phyloP scores from a whole-genome alignment of 2,113 vertebrate genomes.

The Lepus timidus region DNA sequence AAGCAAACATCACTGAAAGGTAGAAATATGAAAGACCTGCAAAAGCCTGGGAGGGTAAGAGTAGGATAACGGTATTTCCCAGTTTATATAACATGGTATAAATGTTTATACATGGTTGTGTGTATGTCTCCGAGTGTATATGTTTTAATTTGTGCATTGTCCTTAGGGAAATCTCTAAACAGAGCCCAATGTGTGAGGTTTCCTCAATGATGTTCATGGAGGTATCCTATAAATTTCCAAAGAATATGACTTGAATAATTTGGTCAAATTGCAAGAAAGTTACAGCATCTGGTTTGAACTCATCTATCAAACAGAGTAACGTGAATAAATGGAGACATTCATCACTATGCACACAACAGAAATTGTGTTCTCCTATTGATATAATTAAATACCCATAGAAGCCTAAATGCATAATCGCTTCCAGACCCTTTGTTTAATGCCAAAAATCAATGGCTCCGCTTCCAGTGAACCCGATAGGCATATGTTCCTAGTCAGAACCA shows the following conservation, averaged over 20 bases:
- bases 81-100: background rate
- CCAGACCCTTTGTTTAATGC: conserved; percentile 91
- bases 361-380: conserved; percentile 91
- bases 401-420: conserved; percentile 90
- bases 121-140: background rate
- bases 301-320: conserved; percentile 88
- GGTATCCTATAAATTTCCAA: conserved; percentile 81
- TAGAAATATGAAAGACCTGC: conserved; percentile 18
- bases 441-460: conserved; percentile 89
- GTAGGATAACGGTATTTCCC: background rate
- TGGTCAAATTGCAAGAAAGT: conserved; percentile 85
- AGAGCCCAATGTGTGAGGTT: conserved; percentile 49
- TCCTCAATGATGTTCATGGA: conserved; percentile 69
- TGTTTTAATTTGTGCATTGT: conserved; percentile 54
- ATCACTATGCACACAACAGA: conserved; percentile 89
- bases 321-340: conserved; percentile 91
- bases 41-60: background rate
- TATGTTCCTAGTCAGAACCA: conserved; percentile 91
- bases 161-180: conserved; percentile 63
- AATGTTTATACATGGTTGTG: conserved; percentile 40
- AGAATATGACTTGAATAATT: conserved; percentile 84
- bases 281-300: conserved; percentile 87
- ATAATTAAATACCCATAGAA: conserved; percentile 92
- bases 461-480: conserved; percentile 85
- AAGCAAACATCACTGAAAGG: conserved; percentile 23